phyloP scores from a whole-genome alignment of 2,113 vertebrate genomes.

The Bubo scandiacus region DNA sequence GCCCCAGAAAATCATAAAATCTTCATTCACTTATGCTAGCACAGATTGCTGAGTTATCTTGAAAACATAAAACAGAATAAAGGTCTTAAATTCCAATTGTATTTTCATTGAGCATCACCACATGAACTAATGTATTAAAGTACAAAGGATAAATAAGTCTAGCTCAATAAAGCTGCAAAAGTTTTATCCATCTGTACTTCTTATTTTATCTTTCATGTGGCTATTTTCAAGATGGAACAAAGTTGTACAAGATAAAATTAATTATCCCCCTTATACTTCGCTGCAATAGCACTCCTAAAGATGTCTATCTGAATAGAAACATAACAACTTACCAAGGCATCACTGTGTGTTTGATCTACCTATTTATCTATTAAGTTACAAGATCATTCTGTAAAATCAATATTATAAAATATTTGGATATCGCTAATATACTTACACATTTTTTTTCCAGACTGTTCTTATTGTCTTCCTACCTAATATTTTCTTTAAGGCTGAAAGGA shows the following conservation, averaged over 20 bases:
- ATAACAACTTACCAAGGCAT: neutral
- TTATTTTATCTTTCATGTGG: neutral
- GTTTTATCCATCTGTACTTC: neutral
- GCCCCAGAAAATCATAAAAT: fast-evolving
- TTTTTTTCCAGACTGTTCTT: neutral
- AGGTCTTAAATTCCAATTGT: neutral
- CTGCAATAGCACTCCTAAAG: neutral
- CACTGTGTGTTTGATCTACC: neutral
- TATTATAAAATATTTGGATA: neutral
- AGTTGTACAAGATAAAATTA: neutral
- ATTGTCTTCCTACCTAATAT: neutral
- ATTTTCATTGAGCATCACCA: neutral
- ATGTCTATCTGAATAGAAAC: neutral
- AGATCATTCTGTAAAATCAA: neutral
- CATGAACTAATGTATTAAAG: neutral
- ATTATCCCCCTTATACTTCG: neutral
- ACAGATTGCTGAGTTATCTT: neutral
- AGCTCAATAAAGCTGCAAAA: neutral
- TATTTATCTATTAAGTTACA: neutral
- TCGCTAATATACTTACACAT: neutral
- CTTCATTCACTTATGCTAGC: neutral
- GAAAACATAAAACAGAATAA: neutral
- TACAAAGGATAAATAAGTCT: neutral
- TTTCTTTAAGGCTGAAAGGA: constrained; percentile 26
- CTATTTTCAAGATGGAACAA: neutral